Base-by-base conservation (phyloP, 1,140 invertebrate species). In the Lepidostoma basale region DNA sequence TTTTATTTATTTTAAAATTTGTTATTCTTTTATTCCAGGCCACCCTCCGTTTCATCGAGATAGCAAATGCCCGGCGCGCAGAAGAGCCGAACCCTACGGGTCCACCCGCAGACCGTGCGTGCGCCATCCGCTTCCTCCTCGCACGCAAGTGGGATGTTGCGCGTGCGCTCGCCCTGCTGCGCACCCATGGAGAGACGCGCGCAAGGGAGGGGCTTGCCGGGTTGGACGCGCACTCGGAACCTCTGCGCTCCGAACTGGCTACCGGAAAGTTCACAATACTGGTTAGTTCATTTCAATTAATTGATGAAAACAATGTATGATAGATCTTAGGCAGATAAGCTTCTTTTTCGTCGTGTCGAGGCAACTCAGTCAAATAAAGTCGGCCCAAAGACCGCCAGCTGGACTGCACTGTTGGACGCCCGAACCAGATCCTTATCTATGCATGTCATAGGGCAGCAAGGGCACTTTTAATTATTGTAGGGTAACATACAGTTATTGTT, bases 181-280 rank as follows among this genome's bases (percentile, higher is more conserved):
- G 95, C 75, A 91, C 95, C 76, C 96, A 98, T 83, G 93, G 98
- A 82, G 89, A 89, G 25, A 96, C 92, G 3, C 85, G 96, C 66
- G 85, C 89, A 67, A 85, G 90, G 67, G 96, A 98, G 83, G 93
- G 93, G 39, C 85, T 99, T 14, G 86, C 88, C 26, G 83, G 89
- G 56, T 91, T 98, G 74, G 88, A 97, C 78, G 90, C 95, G 1
- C 84, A 86, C 69, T 85, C 88, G 73, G 91, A 95, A 74, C 92
- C 93, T 5, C 84, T 98, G 12, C 88, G 89, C 72, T 88, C 87
- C 16, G 97, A 99, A 84, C 81, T 99, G 58, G 85, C 88, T 73
- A 97, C 95, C 63, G 95, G 93, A 77, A 99, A 98, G 87, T 98
- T 99, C 81, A 98, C 96, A 58, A 91, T 98, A 78, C 84, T 98